phyloP scores from a whole-genome alignment of 2,888 invertebrate species.

The Cheilosia grossa region DNA sequence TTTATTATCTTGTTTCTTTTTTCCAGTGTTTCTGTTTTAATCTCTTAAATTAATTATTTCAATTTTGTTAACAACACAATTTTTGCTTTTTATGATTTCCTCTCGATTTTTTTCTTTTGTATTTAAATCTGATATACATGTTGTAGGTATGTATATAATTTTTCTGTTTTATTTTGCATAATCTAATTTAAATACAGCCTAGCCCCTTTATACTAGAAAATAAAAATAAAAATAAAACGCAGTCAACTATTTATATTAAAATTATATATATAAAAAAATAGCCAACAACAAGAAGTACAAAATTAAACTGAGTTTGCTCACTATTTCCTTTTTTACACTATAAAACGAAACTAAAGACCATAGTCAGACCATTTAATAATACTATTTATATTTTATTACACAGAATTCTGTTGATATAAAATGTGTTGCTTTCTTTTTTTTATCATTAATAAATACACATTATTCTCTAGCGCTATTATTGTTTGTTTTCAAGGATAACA shows the following conservation, averaged over 20 bases:
- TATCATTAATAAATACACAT: conserved; percentile 55
- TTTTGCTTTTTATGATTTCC: conserved; percentile 49
- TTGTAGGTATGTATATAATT: conserved; percentile 46
- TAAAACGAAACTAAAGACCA: conserved; percentile 43
- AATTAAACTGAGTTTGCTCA: background rate
- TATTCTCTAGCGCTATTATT: conserved; percentile 71
- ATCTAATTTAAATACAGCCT: conserved; percentile 64
- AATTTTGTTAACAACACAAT: conserved; percentile 64
- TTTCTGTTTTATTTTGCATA: conserved; percentile 49
- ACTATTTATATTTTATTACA: conserved; percentile 59
- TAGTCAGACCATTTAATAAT: conserved; percentile 71
- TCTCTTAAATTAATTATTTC: conserved; percentile 60
- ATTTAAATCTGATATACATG: conserved; percentile 20
- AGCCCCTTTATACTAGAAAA: conserved; percentile 46
- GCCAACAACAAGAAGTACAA: background rate
- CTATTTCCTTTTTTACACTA: background rate
- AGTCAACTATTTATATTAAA: conserved; percentile 25
- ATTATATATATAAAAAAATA: conserved; percentile 24
- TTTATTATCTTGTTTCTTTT: conserved; percentile 61
- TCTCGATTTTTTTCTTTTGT: conserved; percentile 15
- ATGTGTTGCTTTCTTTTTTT: conserved; percentile 9
- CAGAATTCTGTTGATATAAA: conserved; percentile 44
- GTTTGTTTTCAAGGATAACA: conserved; percentile 58
- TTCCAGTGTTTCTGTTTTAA: conserved; percentile 32
- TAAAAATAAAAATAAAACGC: background rate